These are phyloP conservation scores for Hemibagrus guttatus DNA, from an alignment of 2,797 vertebrate species.

Conservation along the genomic window DNA sequence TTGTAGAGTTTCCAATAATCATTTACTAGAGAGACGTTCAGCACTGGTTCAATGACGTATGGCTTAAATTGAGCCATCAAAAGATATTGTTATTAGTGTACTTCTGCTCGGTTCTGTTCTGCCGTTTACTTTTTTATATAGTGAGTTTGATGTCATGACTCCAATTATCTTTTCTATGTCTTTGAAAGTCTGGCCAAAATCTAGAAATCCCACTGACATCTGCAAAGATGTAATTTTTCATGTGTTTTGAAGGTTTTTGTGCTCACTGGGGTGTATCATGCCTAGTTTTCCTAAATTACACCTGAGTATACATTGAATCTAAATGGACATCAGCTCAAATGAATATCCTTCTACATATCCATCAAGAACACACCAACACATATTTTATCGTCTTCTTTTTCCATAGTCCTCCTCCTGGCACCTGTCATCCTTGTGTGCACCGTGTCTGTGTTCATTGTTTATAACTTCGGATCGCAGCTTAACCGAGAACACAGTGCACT, in stretches of 20 bases:
- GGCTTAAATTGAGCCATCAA: not conserved
- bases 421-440: slow-evolving; percentile 70
- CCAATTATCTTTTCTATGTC: not conserved
- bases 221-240: not conserved
- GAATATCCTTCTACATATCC: slow-evolving; percentile 68
- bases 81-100: not conserved
- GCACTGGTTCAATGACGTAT: not conserved
- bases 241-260: slow-evolving; percentile 58
- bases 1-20: not conserved
- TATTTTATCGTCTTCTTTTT: slow-evolving; percentile 60
- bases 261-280: slow-evolving; percentile 72
- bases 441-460: slow-evolving; percentile 58
- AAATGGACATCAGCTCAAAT: slow-evolving; percentile 78
- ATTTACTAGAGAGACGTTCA: not conserved
- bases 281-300: slow-evolving; percentile 68
- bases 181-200: not conserved
- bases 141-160: not conserved
- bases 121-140: not conserved
- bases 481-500: slow-evolving; percentile 49
- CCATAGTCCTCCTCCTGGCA: slow-evolving; percentile 58
- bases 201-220: not conserved
- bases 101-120: not conserved
- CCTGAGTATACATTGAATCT: slow-evolving; percentile 67
- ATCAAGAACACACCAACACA: slow-evolving; percentile 55
- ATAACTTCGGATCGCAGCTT: slow-evolving; percentile 62